phyloP scores from a whole-genome alignment of 2,797 vertebrate species.

The Myotis planiceps region DNA sequence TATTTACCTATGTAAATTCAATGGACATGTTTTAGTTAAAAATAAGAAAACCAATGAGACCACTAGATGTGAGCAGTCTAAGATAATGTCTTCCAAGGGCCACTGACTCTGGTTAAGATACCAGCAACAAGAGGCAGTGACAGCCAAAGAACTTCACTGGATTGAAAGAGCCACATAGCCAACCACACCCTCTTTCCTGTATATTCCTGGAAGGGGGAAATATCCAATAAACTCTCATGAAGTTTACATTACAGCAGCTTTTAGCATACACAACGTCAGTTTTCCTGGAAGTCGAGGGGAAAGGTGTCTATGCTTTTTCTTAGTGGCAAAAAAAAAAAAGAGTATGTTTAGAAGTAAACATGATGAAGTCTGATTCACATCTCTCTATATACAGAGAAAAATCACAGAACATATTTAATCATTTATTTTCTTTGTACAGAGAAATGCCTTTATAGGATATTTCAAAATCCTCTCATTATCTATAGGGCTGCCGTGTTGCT shows the following conservation, averaged over 20 bases:
- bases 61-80: neutral
- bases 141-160: neutral
- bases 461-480: neutral
- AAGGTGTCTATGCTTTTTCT: neutral
- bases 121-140: neutral
- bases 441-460: neutral
- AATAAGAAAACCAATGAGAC: neutral
- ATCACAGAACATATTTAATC: neutral
- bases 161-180: neutral
- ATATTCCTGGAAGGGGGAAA: conserved; percentile 23
- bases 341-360: neutral
- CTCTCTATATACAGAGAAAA: neutral
- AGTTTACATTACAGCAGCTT: neutral
- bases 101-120: neutral
- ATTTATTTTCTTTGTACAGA: neutral
- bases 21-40: conserved; percentile 15
- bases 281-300: neutral
- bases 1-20: conserved; percentile 33
- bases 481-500: neutral
- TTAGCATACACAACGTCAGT: neutral
- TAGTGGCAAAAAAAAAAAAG: neutral
- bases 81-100: neutral
- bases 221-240: neutral
- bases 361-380: neutral
- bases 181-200: neutral